Evolutionary conservation across 2,797 vertebrate genomes (phyloP), one percentile per base, ranked within the genome.

Genomic region (Xenentodon cancila): DNA sequence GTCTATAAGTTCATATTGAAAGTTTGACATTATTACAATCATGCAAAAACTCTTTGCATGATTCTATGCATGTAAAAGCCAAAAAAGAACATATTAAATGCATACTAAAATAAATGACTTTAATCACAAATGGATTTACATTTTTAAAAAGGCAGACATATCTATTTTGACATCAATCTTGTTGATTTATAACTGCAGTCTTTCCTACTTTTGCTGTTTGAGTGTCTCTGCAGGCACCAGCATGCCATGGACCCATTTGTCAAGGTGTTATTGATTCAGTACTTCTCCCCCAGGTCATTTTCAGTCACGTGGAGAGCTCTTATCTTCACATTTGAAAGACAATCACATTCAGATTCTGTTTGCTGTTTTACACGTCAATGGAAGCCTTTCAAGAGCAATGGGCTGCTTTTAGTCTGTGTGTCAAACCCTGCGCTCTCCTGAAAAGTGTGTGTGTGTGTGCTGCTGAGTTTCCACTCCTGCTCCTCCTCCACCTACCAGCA

Each of bases 281-380:
- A 81, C 78, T 85, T 79, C 74, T 84, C 86, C 88, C 90, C 75
- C 64, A 42, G 90, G 92, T 86, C 81, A 59, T 87, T 81, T 81
- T 83, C 82, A 91, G 86, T 89, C 77, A 91, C 82, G 76, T 86
- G 68, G 78, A 86, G 77, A 12, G 75, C 73, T 77, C 71, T 87
- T 89, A 87, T 90, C 88, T 89, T 75, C 89, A 84, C 85, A 89
- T 91, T 89, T 91, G 75, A 89, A 91, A 90, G 89, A 93, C 92
- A 91, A 84, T 91, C 85, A 70, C 84, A 75, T 68, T 68, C 84
- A 82, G 86, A 85, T 80, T 85, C 61, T 91, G 88, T 93, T 93
- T 91, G 84, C 88, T 89, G 75, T 88, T 93, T 93, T 91, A 86
- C 93, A 92, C 79, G 77, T 92, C 92, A 94, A 91, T 92, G 76